Evolutionary conservation across 2,113 vertebrate genomes (phyloP).

Genomic region (Cryptotis parvus): DNA sequence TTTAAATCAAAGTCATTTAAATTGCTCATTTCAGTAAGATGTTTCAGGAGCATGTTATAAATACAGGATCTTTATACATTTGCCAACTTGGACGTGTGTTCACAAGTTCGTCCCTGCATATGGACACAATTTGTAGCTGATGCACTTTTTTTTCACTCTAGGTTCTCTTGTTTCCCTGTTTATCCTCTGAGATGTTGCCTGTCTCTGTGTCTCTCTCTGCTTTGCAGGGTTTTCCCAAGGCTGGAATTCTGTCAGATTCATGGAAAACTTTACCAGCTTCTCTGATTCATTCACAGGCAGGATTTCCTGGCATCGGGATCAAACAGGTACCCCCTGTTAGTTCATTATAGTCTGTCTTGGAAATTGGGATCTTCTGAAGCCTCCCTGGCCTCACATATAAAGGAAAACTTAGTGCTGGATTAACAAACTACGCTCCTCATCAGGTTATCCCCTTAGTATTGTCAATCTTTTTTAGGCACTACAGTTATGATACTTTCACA

Average conservation of each 20-base stretch:
- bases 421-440: constrained; percentile 34
- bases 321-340: constrained; percentile 43
- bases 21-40: constrained; percentile 68
- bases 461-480: not conserved
- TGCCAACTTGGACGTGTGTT: constrained; percentile 68
- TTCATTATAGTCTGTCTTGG: constrained; percentile 53
- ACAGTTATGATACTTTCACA: not conserved
- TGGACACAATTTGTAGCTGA: constrained; percentile 56
- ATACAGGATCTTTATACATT: constrained; percentile 55
- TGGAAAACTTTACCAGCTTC: constrained; percentile 75
- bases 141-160: not conserved
- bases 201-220: constrained; percentile 39
- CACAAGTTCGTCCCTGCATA: constrained; percentile 72
- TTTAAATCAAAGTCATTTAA: constrained; percentile 68
- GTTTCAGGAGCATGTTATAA: constrained; percentile 74
- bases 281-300: constrained; percentile 68
- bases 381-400: constrained; percentile 43
- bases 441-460: not conserved
- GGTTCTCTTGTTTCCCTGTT: constrained; percentile 47
- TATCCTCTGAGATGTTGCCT: constrained; percentile 60
- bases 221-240: constrained; percentile 63
- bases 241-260: constrained; percentile 72
- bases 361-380: constrained; percentile 61
- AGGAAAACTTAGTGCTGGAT: constrained; percentile 25
- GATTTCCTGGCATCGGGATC: constrained; percentile 73